Evolutionary conservation across 1,140 invertebrate genomes (phyloP).

Genomic region (Manduca sexta): DNA sequence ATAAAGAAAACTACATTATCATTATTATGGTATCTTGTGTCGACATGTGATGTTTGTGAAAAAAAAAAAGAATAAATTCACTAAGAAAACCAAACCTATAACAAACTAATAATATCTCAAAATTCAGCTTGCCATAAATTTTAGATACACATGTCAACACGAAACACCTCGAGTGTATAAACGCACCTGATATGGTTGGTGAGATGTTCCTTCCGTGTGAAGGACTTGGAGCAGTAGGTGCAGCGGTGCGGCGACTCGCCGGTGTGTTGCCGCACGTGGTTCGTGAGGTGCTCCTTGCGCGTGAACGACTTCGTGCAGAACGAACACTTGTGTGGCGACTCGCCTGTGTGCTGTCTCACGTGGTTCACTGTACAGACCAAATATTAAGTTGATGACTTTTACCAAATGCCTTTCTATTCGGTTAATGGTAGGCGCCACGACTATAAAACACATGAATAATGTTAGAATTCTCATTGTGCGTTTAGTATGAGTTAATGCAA

Average conservation of each 20-base stretch:
- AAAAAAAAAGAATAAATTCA: too few relatives aligned
- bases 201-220: constrained; percentile 81
- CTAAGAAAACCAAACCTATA: too few relatives aligned
- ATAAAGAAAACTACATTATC: constrained; percentile 2
- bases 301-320: constrained; percentile 89
- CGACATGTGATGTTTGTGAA: too few relatives aligned
- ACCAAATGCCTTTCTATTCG: too few relatives aligned
- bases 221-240: constrained; percentile 84
- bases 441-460: too few relatives aligned
- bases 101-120: too few relatives aligned
- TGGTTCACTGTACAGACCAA: constrained; percentile 79
- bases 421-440: too few relatives aligned
- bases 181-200: constrained; percentile 50
- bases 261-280: constrained; percentile 83
- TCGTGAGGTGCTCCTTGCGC: constrained; percentile 86
- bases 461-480: too few relatives aligned
- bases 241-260: constrained; percentile 85
- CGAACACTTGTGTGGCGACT: constrained; percentile 86
- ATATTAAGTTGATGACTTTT: too few relatives aligned
- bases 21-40: neutral
- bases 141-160: neutral
- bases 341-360: constrained; percentile 86
- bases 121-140: too few relatives aligned
- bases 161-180: neutral
- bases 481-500: too few relatives aligned